Base-by-base conservation (phyloP, 2,113 vertebrate genomes). In the Onychostruthus taczanowskii region DNA sequence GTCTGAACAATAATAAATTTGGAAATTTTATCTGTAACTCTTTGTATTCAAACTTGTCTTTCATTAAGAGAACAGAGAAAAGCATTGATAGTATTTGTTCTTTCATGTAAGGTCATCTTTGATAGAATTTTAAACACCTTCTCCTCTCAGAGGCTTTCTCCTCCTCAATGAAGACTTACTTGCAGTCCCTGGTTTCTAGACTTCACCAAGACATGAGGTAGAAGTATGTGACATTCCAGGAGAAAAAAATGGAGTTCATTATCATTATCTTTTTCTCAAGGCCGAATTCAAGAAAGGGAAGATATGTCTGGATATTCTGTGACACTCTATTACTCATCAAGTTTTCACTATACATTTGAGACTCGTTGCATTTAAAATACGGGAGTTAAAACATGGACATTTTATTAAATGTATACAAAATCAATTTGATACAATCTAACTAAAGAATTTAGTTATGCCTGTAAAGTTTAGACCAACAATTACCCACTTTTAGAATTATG, bases 291-390 rank as follows among this genome's bases (percentile, higher is more conserved):
- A 79, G 66, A 93, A 68, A 55, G 15, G 21, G 26, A 53, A 67
- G 21, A 35, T 44, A 33, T 49, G 46, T 47, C 14, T 50, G n/a
- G 30, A 76, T 72, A 89, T 35, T 88, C n/a, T 47, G 31, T 56
- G 85, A 78, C 16, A 41, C 11, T 46, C 3, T 33, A 52, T 82
- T 85, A 78, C 37, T 89, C 88, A 83, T 33, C 52, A 82, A 74
- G 50, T 74, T 92, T 79, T 83, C 63, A 86, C 67, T 73, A 87
- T 19, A 58, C 72, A 49, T 81, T 93, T 84, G 93, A 92, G 76
- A 59, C 64, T 90, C 56, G 13, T 0, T 87, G 76, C 24, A 81
- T 85, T 94, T 82, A 90, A 95, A 93, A 80, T 31, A 59, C 0
- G 0, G 64, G 61, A 93, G 39, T 56, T 67, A 73, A 79, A 92